Evolutionary conservation across 35 echinoderm and acorn worm species (phyloP).

Genomic region (Nesometra sesokonis): DNA sequence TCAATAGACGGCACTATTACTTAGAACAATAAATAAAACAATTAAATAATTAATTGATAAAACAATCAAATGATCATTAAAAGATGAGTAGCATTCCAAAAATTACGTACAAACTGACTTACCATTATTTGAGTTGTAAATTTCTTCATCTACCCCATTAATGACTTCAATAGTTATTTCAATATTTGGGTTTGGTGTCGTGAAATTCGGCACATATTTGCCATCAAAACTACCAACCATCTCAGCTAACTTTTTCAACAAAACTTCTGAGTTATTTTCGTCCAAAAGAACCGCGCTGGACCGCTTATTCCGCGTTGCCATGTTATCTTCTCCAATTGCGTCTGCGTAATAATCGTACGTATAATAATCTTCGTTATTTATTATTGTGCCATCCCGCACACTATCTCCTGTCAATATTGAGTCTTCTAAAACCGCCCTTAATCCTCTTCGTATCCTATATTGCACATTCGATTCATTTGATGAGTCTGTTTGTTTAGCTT

Average conservation of each 20-base stretch:
- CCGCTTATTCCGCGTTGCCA: not conserved
- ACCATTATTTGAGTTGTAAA: not conserved
- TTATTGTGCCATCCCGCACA: not conserved
- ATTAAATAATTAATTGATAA: too few relatives aligned
- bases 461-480: not conserved
- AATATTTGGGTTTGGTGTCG: constrained; percentile 36
- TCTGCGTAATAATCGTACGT: not conserved
- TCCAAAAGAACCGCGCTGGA: not conserved
- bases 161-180: constrained; percentile 42
- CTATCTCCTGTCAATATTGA: not conserved
- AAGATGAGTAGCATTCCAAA: too few relatives aligned
- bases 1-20: too few relatives aligned
- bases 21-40: too few relatives aligned
- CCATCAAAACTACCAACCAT: not conserved
- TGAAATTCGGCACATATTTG: constrained; percentile 6
- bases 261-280: not conserved
- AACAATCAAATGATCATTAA: too few relatives aligned
- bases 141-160: not conserved
- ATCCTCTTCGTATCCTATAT: not conserved
- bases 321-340: not conserved
- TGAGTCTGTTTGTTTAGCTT: not conserved
- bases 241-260: not conserved
- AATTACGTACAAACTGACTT: too few relatives aligned
- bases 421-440: not conserved
- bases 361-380: not conserved